Evolutionary conservation across 2,113 vertebrate species (phyloP).

Genomic region (Rhabdornis inornatus): DNA sequence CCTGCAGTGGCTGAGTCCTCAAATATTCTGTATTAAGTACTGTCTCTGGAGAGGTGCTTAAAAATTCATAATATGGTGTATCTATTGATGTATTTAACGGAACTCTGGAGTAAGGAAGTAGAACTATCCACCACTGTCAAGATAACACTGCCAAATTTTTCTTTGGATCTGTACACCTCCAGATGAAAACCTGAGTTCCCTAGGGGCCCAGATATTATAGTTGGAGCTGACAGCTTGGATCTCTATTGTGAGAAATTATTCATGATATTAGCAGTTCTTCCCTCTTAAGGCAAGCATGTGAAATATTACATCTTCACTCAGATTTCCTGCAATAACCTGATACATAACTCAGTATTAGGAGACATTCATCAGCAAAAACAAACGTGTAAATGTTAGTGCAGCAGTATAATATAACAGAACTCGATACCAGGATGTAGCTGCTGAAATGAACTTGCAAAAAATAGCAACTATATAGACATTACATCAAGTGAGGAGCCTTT

Average conservation of each 20-base stretch:
- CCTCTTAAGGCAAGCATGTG: constrained; percentile 55
- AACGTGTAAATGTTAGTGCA: neutral
- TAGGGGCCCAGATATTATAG: constrained; percentile 34
- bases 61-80: constrained; percentile 57
- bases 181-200: constrained; percentile 59
- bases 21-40: constrained; percentile 69
- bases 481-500: constrained; percentile 17
- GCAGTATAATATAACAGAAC: constrained; percentile 45
- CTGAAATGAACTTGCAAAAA: constrained; percentile 43
- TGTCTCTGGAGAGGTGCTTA: constrained; percentile 60
- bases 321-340: constrained; percentile 50
- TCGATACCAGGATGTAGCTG: constrained; percentile 34
- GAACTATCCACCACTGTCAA: constrained; percentile 53
- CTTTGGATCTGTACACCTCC: constrained; percentile 53
- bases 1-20: constrained; percentile 50
- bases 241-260: constrained; percentile 69
- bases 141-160: constrained; percentile 61
- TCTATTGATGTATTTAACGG: constrained; percentile 66
- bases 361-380: constrained; percentile 41
- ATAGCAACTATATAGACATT: constrained; percentile 22
- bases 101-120: constrained; percentile 55
- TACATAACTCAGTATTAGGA: constrained; percentile 54
- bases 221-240: constrained; percentile 66
- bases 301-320: constrained; percentile 66
- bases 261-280: constrained; percentile 61